Percentiles rank a stretch among this genome's conserved stretches.
Conservation (phyloP, 30 jellyfish, hydroid and myxozoan genomes). For the Aurelia sp. region DNA sequence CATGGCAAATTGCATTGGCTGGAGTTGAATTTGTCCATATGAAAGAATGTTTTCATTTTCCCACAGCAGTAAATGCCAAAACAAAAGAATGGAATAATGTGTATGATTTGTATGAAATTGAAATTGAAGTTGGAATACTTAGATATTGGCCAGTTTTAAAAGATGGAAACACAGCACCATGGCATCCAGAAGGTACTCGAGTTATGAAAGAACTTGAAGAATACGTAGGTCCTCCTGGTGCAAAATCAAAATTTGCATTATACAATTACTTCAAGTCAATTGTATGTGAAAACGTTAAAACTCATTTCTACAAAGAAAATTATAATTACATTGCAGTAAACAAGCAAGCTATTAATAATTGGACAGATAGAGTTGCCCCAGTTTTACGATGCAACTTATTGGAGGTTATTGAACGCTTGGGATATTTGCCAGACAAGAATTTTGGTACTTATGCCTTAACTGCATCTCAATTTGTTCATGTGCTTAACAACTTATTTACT, state of each 20-base stretch:
- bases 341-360: no score
- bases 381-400: not conserved
- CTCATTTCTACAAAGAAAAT: no score
- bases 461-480: not conserved
- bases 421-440: no score
- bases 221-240: no score
- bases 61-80: not conserved
- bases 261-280: no score
- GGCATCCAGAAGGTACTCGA: no score
- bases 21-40: not conserved
- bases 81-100: not conserved
- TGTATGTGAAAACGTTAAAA: no score
- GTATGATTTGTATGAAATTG: not conserved
- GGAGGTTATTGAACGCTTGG: not conserved
- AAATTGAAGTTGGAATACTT: not conserved
- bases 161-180: no score
- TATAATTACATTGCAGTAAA: no score
- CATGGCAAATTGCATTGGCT: not conserved
- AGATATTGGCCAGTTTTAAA: not conserved
- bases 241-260: no score
- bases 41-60: not conserved
- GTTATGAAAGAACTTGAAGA: no score
- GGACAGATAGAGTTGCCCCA: not conserved
- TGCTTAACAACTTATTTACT: not conserved
- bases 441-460: not conserved